A percentile compares a stretch with the other conserved stretches of the same genome.
These are phyloP conservation scores for Tarsius wallacei DNA, from an alignment of 2,797 vertebrate genomes.

Conservation along the genomic window DNA sequence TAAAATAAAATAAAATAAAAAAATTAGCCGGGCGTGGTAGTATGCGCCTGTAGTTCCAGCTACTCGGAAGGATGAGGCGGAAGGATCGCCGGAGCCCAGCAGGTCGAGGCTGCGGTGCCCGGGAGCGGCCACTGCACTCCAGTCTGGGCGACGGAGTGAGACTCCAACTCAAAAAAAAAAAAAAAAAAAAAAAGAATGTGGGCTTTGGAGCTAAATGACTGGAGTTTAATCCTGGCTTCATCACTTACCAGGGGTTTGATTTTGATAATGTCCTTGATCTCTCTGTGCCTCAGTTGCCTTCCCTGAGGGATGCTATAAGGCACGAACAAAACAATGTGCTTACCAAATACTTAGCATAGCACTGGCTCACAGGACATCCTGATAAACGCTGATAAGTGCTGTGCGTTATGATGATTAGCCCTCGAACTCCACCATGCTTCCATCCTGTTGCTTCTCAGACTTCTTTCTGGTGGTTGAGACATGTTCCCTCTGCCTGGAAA, in stretches of 20 bases:
- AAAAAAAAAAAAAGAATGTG: no score
- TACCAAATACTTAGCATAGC: not conserved
- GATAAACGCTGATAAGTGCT: not conserved
- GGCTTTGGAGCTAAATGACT: not conserved
- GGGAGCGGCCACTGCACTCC: no score
- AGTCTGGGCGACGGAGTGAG: no score
- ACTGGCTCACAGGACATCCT: not conserved
- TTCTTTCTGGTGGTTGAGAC: not conserved
- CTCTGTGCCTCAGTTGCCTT: not conserved
- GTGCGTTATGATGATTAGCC: not conserved
- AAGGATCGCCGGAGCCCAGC: no score
- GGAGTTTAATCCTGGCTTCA: not conserved
- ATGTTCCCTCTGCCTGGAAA: constrained; percentile 22
- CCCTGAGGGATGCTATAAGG: not conserved
- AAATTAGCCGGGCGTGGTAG: no score
- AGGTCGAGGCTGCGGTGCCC: no score
- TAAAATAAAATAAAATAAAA: no score
- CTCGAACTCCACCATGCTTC: not conserved
- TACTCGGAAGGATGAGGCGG: no score
- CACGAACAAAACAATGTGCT: not conserved
- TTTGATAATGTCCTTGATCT: not conserved
- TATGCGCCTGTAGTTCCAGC: no score
- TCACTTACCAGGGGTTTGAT: not conserved
- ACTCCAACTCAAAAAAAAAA: no score
- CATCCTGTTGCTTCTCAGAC: not conserved